Base-by-base conservation (phyloP, 1,140 invertebrate genomes). In the Physella acuta region DNA sequence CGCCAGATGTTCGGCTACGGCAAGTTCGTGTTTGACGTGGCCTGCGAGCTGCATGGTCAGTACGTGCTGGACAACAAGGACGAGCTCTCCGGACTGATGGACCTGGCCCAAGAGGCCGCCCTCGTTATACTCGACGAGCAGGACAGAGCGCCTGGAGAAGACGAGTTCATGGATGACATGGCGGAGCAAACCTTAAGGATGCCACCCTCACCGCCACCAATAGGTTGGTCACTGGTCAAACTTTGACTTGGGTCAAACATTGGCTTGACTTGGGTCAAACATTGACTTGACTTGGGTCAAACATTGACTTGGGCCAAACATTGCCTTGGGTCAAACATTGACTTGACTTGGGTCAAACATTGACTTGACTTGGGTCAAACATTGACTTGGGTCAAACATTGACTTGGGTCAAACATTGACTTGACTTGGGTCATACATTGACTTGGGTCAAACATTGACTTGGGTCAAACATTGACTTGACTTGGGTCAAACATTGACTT, bases 1-100 rank as follows among this genome's bases (percentile, higher is more conserved):
- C 17, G n/a, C 2, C 64, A 67, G 51, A 67, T 56, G 64, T 67
- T 34, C 33, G 64, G 64, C 14, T 56, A 34, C n/a, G 64, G 64
- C 1, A 67, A 67, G 26, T 67, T 55, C 56, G 53, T 67, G 2
- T 67, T 67, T 33, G 64, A 67, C n/a, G 39, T 49, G n/a, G 34
- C 51, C 3, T 67, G 64, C 24, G 64, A 67, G 30, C 51, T 67
- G 1, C 64, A 67, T 24, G 64, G 64, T 28, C 30, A 67, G 31
- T 67, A 67, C 24, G 51, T 67, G 3, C 51, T 53, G 8, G 64
- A 55, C 31, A 56, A 67, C 51, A 67, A 36, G 20, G 51, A 67
- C 2, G 62, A 51, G 3, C n/a, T 37, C 24, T 26, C 34, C 4
- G 59, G 37, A 44, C 33, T 67, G 34, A 56, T 56, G n/a, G 64